Evolutionary conservation across 2,888 invertebrate species (phyloP), one percentile per base, ranked within the genome.

Genomic region (Chironomus riparius): DNA sequence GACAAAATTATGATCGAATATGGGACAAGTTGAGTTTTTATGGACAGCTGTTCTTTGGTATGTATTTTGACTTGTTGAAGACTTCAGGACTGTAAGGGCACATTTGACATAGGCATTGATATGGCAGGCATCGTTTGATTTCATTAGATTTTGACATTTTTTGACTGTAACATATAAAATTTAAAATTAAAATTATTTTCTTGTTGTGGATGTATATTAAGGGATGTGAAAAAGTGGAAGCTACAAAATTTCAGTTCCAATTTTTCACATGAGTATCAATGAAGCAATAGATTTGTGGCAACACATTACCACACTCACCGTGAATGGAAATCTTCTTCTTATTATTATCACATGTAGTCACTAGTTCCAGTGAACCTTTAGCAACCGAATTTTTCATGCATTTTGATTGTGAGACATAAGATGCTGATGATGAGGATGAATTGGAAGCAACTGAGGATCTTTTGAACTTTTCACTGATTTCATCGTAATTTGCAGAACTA

Each of bases 41-140:
- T 92, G 90, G 6, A 94, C 93, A 65, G 92, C 90, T 0, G 94
- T 94, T 71, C 94, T 87, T 82, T 93, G 92, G 80, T 91, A 86
- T 81, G 89, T 82, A 12, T 65, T 24, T 48, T 48, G 68, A 21
- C 77, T 6, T 73, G 50, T 21, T 74, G 47, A n/a, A 69, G 61
- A 1, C 77, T 77, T 28, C 80, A 78, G n/a, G 83, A 77, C 0
- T 18, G 82, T 80, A 38, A 77, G 69, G 62, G 68, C 69, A 48
- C 61, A 73, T 87, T 93, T 93, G 28, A 93, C 92, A 83, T 93
- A 93, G 77, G 93, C 93, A 83, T 93, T 92, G 78, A 92, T 88
- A 68, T 87, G 89, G 4, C 22, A 38, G 38, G 10, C 24, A 72
- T 90, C 91, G 81, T 88, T 87, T 15, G 87, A 82, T 78, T 91